Conservation (phyloP, 1,140 invertebrate genomes). For the Nautilus pompilius region DNA sequence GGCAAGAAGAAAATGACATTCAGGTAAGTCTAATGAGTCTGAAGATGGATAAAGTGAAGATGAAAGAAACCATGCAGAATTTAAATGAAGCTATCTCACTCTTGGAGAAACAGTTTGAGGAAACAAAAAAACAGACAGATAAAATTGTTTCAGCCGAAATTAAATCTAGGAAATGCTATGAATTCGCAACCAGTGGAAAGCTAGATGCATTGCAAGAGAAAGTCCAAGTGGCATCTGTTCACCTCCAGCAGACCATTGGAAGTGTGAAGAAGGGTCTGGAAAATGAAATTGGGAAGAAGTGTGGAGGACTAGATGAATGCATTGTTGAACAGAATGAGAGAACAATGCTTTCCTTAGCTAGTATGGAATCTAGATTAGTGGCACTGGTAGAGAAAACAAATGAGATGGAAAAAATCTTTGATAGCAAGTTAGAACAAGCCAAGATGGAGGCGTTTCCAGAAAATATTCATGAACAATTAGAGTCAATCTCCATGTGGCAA, state of each 20-base stretch:
- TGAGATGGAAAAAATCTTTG: background rate
- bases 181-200: constrained; percentile 37
- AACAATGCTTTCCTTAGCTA: too few species aligned
- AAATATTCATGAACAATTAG: constrained; percentile 41
- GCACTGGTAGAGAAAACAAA: too few species aligned
- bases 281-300: constrained; percentile 31
- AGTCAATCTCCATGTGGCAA: constrained; percentile 45
- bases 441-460: constrained; percentile 22
- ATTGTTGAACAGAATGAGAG: background rate
- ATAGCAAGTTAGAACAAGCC: background rate
- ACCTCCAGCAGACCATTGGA: constrained; percentile 48
- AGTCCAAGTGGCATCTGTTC: constrained; percentile 40
- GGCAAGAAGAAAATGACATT: constrained; percentile 26
- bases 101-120: constrained; percentile 46
- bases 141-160: constrained; percentile 53
- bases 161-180: constrained; percentile 48
- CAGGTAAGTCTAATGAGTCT: constrained; percentile 7
- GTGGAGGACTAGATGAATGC: constrained; percentile 13
- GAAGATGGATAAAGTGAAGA: constrained; percentile 43
- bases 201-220: constrained; percentile 47
- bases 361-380: too few species aligned
- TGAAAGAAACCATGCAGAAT: constrained; percentile 46
- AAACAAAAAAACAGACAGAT: constrained; percentile 47
- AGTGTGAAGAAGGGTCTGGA: constrained; percentile 35
- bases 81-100: constrained; percentile 50